These are phyloP conservation scores for Poecilia velifera DNA, from an alignment of 2,797 vertebrate genomes.

Conservation along the genomic window DNA sequence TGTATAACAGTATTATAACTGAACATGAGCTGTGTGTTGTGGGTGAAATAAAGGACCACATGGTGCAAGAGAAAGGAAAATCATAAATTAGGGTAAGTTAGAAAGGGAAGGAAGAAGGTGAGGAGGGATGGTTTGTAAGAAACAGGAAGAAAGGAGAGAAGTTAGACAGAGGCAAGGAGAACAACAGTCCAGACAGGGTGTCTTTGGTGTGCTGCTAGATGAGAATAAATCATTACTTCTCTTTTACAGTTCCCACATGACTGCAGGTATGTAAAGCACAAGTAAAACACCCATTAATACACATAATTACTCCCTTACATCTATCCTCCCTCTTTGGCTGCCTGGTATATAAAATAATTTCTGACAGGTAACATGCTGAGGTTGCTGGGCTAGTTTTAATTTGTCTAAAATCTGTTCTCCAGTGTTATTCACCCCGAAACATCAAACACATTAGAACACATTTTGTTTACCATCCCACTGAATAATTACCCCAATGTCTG, in stretches of 20 bases:
- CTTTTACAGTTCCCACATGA: slow-evolving; percentile 41
- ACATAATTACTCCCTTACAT: slow-evolving; percentile 53
- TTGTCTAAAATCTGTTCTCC: slow-evolving; percentile 56
- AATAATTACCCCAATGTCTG: slow-evolving; percentile 53
- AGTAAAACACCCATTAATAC: slow-evolving; percentile 50
- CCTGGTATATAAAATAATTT: slow-evolving; percentile 31
- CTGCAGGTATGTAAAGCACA: slow-evolving; percentile 58
- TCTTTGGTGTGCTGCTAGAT: slow-evolving; percentile 35
- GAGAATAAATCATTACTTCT: slow-evolving; percentile 55
- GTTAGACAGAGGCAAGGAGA: not conserved
- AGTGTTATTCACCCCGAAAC: slow-evolving; percentile 46
- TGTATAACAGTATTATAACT: slow-evolving; percentile 30
- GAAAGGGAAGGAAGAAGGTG: not conserved
- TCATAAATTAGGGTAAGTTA: not conserved
- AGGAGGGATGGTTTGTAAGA: not conserved
- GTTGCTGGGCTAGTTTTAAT: slow-evolving; percentile 57
- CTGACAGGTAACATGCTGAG: slow-evolving; percentile 20
- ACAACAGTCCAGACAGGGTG: slow-evolving; percentile 41
- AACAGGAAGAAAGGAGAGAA: slow-evolving; percentile 7
- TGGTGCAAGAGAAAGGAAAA: slow-evolving; percentile 25
- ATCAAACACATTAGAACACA: slow-evolving; percentile 41
- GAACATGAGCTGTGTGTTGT: slow-evolving; percentile 33
- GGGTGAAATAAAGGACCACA: slow-evolving; percentile 34
- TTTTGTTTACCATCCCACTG: slow-evolving; percentile 48
- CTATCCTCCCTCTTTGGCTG: slow-evolving; percentile 38